Evolutionary conservation across 2,113 vertebrate genomes (phyloP), one percentile per base, ranked within the genome.

Genomic region (Calonectris borealis): DNA sequence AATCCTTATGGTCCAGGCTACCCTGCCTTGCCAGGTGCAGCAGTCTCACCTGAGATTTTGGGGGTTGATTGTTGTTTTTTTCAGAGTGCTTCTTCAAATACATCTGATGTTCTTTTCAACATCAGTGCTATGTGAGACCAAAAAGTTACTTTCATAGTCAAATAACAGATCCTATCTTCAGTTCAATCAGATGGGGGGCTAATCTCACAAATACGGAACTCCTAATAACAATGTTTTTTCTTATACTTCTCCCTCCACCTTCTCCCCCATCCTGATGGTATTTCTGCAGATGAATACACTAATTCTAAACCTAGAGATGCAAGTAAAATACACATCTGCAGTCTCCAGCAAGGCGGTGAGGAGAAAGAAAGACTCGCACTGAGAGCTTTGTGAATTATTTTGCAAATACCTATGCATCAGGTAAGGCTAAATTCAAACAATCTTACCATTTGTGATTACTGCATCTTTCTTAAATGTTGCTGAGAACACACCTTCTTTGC

Each of bases 381-480:
- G 52, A 84, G 32, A 92, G 21, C 18, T 52, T 87, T 61, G 61
- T 44, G 48, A 86, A 60, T 62, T 88, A 70, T 90, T 95, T 94
- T 94, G 90, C 72, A 88, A 96, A 90, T 42, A n/a, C 31, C 21
- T 90, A 52, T 86, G n/a, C 70, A 51, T 94, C 78, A 89, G 61
- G 66, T 95, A 88, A 70, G 22, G 16, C 3, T 69, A n/a, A 65
- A 38, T 70, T 16, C 11, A 58, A 75, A 66, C 44, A 42, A 38
- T 4, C 31, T 55, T 36, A 8, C 5, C 16, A n/a, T 55, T 85
- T 65, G 27, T 20, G 7, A 44, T 64, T 62, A 32, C 9, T 68
- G 2, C 7, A 26, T 69, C 34, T 88, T 46, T 68, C 31, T 86
- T 46, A 32, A 54, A 52, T 68, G 9, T 60, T 64, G 40, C 10